These are phyloP conservation scores for Polypedilum pembai DNA, from an alignment of 1,140 invertebrate species.

Conservation along the genomic window DNA sequence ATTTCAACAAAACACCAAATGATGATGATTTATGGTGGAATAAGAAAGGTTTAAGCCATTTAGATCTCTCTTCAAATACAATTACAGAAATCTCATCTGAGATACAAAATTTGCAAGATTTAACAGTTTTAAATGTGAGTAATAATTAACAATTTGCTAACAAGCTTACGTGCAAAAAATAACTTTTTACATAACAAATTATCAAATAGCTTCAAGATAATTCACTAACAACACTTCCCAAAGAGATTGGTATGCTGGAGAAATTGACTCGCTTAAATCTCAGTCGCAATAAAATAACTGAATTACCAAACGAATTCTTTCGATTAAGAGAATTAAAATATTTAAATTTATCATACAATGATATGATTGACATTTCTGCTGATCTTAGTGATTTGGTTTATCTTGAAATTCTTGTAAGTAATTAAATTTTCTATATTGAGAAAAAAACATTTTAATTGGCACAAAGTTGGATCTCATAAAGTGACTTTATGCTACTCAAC, in stretches of 20 bases:
- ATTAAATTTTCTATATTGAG: conserved; percentile 31
- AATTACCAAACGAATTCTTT: conserved; percentile 57
- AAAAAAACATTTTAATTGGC: no score
- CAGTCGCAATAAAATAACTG: conserved; percentile 65
- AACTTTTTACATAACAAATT: not conserved
- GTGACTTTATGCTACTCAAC: no score
- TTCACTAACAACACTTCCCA: conserved; percentile 58
- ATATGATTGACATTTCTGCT: conserved; percentile 51
- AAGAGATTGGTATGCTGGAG: conserved; percentile 66
- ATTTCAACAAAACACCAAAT: conserved; percentile 46
- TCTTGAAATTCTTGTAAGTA: conserved; percentile 57
- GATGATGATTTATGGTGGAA: conserved; percentile 76
- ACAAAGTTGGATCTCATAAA: no score
- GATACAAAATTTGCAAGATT: conserved; percentile 59
- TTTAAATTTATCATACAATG: conserved; percentile 64
- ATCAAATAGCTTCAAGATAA: conserved; percentile 69
- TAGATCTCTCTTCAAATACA: conserved; percentile 75
- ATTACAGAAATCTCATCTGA: conserved; percentile 58
- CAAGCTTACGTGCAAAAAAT: not conserved
- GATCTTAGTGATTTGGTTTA: conserved; percentile 64
- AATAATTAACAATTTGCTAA: not conserved
- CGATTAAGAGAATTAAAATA: conserved; percentile 57
- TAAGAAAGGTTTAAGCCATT: conserved; percentile 62
- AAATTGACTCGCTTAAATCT: conserved; percentile 69
- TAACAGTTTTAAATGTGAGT: conserved; percentile 65